phyloP scores from a whole-genome alignment of 2,888 invertebrate species.

The Autographa pulchrina region DNA sequence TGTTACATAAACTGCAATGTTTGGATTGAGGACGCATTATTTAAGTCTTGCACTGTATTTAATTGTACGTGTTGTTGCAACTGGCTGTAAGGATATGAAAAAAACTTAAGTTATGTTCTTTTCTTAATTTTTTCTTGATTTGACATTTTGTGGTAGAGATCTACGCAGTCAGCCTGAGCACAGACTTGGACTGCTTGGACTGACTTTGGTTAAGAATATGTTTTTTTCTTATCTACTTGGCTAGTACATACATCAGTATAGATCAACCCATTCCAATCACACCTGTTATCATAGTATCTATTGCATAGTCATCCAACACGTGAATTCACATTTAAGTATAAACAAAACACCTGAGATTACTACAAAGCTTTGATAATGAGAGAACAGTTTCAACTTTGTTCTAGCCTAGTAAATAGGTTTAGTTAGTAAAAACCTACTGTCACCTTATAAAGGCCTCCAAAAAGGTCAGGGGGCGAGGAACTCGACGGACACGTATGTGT shows the following conservation, averaged over 20 bases:
- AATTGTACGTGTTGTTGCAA: not conserved
- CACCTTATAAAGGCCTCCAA: not conserved
- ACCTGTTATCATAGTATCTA: not conserved
- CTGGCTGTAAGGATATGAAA: too few species aligned
- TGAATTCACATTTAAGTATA: not conserved
- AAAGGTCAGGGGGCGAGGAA: not conserved
- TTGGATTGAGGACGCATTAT: constrained; percentile 21
- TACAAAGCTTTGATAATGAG: not conserved
- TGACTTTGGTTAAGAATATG: too few species aligned
- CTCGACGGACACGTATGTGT: not conserved
- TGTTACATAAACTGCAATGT: constrained; percentile 29
- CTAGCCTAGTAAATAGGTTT: not conserved
- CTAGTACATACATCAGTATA: too few species aligned
- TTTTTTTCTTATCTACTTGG: too few species aligned
- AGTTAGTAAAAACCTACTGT: not conserved
- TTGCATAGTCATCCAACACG: too few species aligned
- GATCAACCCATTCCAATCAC: not conserved
- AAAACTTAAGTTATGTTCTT: too few species aligned
- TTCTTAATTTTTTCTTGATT: too few species aligned
- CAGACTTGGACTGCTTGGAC: too few species aligned
- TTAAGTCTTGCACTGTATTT: not conserved
- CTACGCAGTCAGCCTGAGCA: too few species aligned
- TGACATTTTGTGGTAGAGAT: too few species aligned
- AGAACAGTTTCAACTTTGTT: not conserved
- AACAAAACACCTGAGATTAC: not conserved